phyloP scores from a whole-genome alignment of 2,113 vertebrate species.

The Typhlomys cinereus region DNA sequence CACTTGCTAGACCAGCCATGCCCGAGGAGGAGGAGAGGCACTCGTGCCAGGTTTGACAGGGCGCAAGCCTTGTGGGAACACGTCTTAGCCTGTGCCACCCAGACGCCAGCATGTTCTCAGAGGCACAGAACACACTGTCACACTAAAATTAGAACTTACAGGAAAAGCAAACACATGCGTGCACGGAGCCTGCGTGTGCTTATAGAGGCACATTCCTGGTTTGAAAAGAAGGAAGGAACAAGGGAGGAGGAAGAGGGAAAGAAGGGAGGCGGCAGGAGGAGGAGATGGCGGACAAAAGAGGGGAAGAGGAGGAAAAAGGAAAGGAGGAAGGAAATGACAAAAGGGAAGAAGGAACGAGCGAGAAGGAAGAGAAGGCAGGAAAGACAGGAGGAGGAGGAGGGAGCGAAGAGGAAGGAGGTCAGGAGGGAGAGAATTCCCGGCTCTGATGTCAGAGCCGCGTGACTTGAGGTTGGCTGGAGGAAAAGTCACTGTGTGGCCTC shows the following conservation, averaged over 20 bases:
- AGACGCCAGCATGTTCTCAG: neutral
- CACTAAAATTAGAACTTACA: neutral
- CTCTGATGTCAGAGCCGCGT: rapidly evolving
- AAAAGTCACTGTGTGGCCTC: neutral
- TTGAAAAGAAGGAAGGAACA: neutral
- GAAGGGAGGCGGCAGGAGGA: no score
- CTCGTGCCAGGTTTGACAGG: rapidly evolving
- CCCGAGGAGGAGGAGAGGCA: neutral
- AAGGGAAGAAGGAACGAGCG: neutral
- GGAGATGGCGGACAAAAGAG: no score
- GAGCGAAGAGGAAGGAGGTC: no score
- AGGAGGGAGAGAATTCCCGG: rapidly evolving
- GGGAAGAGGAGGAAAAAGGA: no score
- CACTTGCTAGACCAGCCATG: rapidly evolving
- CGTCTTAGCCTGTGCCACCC: rapidly evolving
- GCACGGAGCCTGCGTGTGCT: rapidly evolving
- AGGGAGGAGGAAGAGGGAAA: neutral
- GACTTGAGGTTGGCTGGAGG: no score
- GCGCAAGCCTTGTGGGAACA: rapidly evolving
- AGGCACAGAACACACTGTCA: rapidly evolving
- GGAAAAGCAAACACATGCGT: neutral
- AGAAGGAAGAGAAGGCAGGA: neutral
- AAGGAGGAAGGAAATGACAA: no score
- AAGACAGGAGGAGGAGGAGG: neutral
- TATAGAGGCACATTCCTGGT: rapidly evolving